Evolutionary conservation across 2,113 vertebrate species (phyloP), one percentile per base, ranked within the genome.

Genomic region (Petaurus breviceps): DNA sequence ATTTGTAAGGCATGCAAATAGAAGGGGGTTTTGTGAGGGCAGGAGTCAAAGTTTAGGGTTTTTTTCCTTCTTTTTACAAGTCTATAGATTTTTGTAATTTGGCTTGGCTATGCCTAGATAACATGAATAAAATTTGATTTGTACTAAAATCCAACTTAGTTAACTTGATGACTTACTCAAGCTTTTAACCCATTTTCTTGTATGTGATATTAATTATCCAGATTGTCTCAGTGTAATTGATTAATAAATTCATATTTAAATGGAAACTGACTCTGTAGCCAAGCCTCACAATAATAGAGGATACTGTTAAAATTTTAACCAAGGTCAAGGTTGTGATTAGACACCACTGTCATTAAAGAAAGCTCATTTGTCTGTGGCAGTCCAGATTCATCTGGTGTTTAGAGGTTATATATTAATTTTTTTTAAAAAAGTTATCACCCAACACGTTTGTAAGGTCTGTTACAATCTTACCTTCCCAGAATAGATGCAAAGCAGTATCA

Each of bases 111-210:
- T 94, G 12, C 7, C 14, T 93, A 84, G 91, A 91, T 51, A 52
- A 90, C 47, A 1, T 89, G 96, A 51, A 94, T 16, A 91, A 91
- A 31, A 90, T 96, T 94, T 50, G 92, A 90, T 96, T 97, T 95
- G 47, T 43, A 77, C 43, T 19, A 77, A 90, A 94, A 90, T 77
- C 19, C 92, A 52, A n/a, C 51, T 28, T 93, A 37, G 49, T 31
- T 95, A 8, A 3, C n/a, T 94, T 92, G 51, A 19, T 77, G 43
- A 93, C 5, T 51, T 68, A 95, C 94, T n/a, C 92, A 57, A 51
- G 23, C 47, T n/a, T 54, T 89, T 8, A 95, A 77, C 37, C n/a
- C 2, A 43, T 8, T 22, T 84, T 43, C 43, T 43, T 23, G n/a
- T 84, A 96, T 94, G 50, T 53, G 46, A 12, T 61, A 47, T 93